These are phyloP conservation scores for Alosa alosa DNA, from an alignment of 2,113 vertebrate species.

Conservation along the genomic window DNA sequence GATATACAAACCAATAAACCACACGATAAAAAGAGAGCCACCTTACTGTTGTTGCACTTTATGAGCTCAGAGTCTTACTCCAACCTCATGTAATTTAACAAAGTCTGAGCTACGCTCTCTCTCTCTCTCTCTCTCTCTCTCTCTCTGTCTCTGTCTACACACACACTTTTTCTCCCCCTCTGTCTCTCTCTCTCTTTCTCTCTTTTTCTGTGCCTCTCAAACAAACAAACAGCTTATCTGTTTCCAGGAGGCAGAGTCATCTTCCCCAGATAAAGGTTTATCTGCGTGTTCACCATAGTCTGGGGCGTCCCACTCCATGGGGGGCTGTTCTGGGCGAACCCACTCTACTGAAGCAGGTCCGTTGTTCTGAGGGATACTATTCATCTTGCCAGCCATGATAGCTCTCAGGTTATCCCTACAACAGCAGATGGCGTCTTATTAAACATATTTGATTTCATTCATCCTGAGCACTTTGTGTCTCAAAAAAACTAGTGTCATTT, in stretches of 20 bases:
- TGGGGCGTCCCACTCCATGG: conserved; percentile 45
- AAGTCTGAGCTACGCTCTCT: neutral
- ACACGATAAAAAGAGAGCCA: neutral
- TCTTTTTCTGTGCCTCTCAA: neutral
- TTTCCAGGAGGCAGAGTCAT: neutral
- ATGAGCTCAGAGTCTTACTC: neutral
- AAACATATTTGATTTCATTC: neutral
- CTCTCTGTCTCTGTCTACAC: neutral
- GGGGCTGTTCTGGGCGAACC: conserved; percentile 19
- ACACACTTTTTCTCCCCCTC: neutral
- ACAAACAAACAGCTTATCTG: neutral
- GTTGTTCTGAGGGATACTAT: neutral
- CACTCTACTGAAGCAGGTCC: conserved; percentile 14
- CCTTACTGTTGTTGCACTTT: neutral
- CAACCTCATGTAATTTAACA: neutral
- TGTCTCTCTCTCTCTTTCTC: neutral
- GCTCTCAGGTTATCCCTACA: neutral
- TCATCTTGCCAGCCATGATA: neutral
- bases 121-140: neutral
- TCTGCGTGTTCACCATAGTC: conserved; percentile 57
- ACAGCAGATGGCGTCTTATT: neutral
- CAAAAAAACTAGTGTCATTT: neutral
- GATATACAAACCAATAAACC: neutral
- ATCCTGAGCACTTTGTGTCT: neutral
- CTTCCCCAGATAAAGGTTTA: neutral